Base-by-base conservation (phyloP, 2,888 invertebrate species). In the Tiphia femorata region DNA sequence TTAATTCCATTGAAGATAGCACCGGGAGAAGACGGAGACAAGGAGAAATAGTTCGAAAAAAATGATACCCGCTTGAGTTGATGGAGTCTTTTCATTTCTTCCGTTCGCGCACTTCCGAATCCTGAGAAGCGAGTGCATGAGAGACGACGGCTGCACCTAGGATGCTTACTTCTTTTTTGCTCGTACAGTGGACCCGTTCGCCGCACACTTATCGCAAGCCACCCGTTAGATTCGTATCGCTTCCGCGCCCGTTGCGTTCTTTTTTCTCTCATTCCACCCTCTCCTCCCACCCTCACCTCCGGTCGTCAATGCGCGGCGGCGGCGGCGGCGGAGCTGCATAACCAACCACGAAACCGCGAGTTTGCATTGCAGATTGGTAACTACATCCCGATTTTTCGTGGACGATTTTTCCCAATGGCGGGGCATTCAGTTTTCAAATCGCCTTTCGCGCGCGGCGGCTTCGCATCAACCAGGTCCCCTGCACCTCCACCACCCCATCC, bases 341-440 rank as follows among this genome's bases (percentile, higher is more conserved):
- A 62, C 59, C 57, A 58, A 65, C 63, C 58, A n/a, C 59, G 60
- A 66, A 70, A 66, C 70, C 62, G 55, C 60, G 59, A 64, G 70
- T 78, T 77, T 78, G 76, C 75, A 76, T 75, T 76, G 78, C 76
- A 79, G 74, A 77, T 78, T 75, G 67, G 63, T 70, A 74, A 73
- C 73, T 63, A 65, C 69, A 70, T 75, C 70, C 61, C 70, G 63
- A 68, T 73, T 69, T 75, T 75, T 70, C 65, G 60, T 60, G 67
- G 57, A 58, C 60, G 64, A 72, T 68, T 67, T 70, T 73, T 67
- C 61, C 35, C 64, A 38, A n/a, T n/a, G n/a, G n/a, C n/a, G n/a
- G n/a, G n/a, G n/a, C n/a, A n/a, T n/a, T n/a, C n/a, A n/a, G n/a
- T n/a, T n/a, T n/a, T n/a, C n/a, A n/a, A n/a, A n/a, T 30, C 10